Percentiles rank a stretch among this genome's conserved stretches.
Conservation (phyloP, 2,888 invertebrate genomes). For the Charanyca ferruginea region DNA sequence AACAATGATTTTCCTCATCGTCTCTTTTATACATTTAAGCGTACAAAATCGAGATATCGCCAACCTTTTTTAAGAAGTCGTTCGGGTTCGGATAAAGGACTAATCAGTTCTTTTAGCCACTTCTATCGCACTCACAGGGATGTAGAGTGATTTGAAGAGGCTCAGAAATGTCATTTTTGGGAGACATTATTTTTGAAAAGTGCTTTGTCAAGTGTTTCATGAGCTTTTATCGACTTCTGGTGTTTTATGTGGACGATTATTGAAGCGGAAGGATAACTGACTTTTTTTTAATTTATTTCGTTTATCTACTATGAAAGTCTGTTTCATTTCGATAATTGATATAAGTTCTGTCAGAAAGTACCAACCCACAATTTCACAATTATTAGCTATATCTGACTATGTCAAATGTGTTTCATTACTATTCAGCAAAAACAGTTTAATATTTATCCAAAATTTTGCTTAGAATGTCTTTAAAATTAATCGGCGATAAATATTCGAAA, state of each 20-base stretch:
- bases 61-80: conserved; percentile 68
- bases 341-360: no score
- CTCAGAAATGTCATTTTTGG: neutral
- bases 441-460: no score
- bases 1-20: conserved; percentile 29
- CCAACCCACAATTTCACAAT: no score
- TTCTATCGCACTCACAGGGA: conserved; percentile 47
- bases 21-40: conserved; percentile 49
- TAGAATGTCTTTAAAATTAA: no score
- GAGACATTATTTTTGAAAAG: neutral
- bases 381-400: no score
- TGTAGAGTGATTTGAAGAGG: conserved; percentile 40
- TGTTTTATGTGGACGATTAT: neutral
- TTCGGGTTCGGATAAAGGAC: conserved; percentile 65
- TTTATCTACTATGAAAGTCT: no score
- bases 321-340: no score
- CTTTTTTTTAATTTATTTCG: no score
- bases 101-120: conserved; percentile 66
- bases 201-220: neutral
- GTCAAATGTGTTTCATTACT: no score
- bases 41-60: conserved; percentile 62
- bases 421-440: no score
- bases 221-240: neutral
- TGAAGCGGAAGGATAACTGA: neutral
- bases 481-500: no score